A percentile compares a stretch with the other conserved stretches of the same genome.
phyloP scores from a whole-genome alignment of 2,113 vertebrate genomes.

The Sylvia atricapilla region DNA sequence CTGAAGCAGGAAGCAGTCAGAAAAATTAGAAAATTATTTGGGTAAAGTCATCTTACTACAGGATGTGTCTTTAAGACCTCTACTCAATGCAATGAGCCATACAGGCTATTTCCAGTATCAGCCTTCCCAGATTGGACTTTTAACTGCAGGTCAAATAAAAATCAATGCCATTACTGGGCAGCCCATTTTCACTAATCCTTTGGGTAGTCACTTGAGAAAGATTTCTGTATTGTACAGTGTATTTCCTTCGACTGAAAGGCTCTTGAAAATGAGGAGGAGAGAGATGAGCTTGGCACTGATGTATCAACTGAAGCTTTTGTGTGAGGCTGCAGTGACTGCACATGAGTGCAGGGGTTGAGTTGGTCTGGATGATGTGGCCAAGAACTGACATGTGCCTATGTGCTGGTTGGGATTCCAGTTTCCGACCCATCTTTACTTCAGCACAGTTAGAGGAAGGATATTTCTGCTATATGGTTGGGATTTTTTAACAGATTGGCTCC shows the following conservation, averaged over 20 bases:
- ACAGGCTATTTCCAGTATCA: background rate
- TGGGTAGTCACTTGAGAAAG: background rate
- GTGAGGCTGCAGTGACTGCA: background rate
- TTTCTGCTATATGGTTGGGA: background rate
- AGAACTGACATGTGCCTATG: background rate
- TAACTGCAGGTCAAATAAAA: conserved; percentile 1
- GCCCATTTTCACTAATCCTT: background rate
- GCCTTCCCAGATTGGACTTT: background rate
- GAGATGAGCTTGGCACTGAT: background rate
- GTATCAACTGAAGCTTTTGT: background rate
- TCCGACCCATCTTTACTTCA: background rate
- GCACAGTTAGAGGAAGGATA: background rate
- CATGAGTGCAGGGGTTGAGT: background rate
- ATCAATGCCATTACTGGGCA: background rate
- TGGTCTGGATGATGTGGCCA: background rate
- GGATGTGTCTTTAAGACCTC: background rate
- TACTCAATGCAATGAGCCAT: background rate
- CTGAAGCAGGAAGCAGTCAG: background rate
- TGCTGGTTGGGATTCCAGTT: background rate
- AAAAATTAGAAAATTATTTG: background rate
- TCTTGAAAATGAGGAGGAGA: background rate
- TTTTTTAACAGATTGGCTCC: background rate
- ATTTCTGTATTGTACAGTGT: background rate
- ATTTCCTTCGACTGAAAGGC: background rate
- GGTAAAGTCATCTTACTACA: background rate